A percentile compares a stretch with the other conserved stretches of the same genome.
These are phyloP conservation scores for Eubasilissa regina DNA, from an alignment of 1,140 invertebrate species.

Conservation along the genomic window DNA sequence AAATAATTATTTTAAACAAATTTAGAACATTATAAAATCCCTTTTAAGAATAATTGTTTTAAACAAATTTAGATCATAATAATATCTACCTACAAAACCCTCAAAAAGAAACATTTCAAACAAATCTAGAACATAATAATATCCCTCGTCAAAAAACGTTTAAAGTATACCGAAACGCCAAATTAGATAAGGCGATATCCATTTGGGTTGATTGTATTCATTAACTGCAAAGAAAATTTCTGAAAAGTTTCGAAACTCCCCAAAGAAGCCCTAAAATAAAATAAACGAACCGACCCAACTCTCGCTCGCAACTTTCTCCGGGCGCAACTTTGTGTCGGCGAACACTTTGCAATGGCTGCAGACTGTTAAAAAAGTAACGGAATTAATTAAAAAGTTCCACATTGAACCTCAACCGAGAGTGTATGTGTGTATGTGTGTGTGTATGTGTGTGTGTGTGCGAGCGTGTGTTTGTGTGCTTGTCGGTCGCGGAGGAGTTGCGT, in stretches of 20 bases:
- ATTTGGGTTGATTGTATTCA: slow-evolving; percentile 46
- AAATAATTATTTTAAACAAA: no score
- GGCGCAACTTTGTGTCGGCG: slow-evolving; percentile 14
- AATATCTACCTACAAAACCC: no score
- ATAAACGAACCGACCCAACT: slow-evolving; percentile 35
- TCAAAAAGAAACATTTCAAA: no score
- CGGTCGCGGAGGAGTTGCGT: slow-evolving; percentile 19
- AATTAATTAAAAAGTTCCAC: slow-evolving; percentile 60
- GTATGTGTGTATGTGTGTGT: not conserved
- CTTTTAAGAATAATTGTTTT: no score
- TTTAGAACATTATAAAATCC: no score
- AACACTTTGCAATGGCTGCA: slow-evolving; percentile 15
- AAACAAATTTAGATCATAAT: no score
- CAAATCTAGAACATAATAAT: no score
- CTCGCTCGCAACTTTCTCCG: slow-evolving; percentile 38
- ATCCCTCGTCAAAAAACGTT: not conserved
- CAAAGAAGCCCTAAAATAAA: slow-evolving; percentile 48
- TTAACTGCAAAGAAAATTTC: slow-evolving; percentile 43
- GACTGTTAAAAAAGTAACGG: slow-evolving; percentile 51
- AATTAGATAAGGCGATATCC: slow-evolving; percentile 43
- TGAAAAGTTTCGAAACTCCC: slow-evolving; percentile 5
- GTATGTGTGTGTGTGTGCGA: no score
- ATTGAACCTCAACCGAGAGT: slow-evolving; percentile 33
- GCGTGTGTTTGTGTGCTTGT: not conserved
- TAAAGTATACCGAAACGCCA: slow-evolving; percentile 22